Conservation (phyloP, 92 coral and sea anemone species). For the Porites cylindrica region DNA sequence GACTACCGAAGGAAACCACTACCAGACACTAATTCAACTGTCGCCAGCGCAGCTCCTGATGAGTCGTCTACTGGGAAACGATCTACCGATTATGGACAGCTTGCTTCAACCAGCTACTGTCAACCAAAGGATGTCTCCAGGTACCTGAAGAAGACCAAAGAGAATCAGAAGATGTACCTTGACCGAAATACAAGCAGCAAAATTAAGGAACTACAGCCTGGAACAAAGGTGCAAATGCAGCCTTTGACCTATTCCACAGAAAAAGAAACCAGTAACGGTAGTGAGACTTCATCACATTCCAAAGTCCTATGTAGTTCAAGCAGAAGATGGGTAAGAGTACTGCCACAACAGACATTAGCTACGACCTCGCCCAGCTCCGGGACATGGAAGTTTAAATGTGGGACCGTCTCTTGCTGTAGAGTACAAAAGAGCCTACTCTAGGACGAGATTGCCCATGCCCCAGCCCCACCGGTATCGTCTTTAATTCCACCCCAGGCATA, state of each 20-base stretch:
- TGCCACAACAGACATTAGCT: constrained; percentile 10
- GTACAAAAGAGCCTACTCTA: no score
- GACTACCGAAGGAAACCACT: constrained; percentile 53
- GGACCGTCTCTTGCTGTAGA: no score
- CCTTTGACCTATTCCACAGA: not conserved
- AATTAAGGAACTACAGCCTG: no score
- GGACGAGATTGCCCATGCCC: no score
- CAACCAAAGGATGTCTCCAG: constrained; percentile 36
- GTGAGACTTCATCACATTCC: not conserved
- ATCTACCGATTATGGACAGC: constrained; percentile 26
- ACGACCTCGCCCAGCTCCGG: not conserved
- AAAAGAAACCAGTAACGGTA: not conserved
- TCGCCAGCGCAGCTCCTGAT: constrained; percentile 59
- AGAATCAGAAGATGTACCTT: no score
- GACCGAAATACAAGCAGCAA: no score
- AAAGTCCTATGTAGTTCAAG: constrained; percentile 9
- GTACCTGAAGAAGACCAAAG: constrained; percentile 25
- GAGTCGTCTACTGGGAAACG: constrained; percentile 40
- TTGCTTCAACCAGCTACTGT: not conserved
- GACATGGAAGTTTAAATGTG: not conserved
- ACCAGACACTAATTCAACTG: constrained; percentile 27
- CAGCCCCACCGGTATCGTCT: no score
- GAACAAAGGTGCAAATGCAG: not conserved
- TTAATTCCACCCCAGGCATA: no score
- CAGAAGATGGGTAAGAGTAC: constrained; percentile 11